phyloP scores from a whole-genome alignment of 1,140 invertebrate genomes.

The Epicauta chinensis region DNA sequence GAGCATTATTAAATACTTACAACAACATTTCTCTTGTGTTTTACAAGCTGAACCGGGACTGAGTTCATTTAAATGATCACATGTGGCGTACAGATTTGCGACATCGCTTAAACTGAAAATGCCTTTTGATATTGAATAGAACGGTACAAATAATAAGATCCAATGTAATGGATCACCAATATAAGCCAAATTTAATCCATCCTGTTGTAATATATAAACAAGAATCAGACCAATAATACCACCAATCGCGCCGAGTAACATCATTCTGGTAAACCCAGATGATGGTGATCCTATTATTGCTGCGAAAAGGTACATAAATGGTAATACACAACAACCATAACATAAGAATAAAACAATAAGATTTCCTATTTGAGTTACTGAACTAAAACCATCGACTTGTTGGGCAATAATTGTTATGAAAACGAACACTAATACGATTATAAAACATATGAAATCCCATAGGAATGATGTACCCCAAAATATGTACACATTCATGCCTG shows the following conservation, averaged over 20 bases:
- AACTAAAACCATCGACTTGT: slow-evolving; percentile 50
- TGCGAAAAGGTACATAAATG: slow-evolving; percentile 56
- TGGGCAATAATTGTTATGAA: slow-evolving; percentile 50
- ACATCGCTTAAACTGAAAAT: slow-evolving; percentile 24
- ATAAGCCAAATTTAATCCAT: slow-evolving; percentile 49
- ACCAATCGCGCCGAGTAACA: slow-evolving; percentile 60
- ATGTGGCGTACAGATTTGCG: slow-evolving; percentile 20
- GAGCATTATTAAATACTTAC: neutral
- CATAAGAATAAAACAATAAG: slow-evolving; percentile 34
- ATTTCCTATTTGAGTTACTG: slow-evolving; percentile 33
- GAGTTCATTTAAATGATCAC: slow-evolving; percentile 11
- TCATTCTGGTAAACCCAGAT: slow-evolving; percentile 64
- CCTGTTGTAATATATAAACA: slow-evolving; percentile 58
- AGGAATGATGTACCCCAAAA: slow-evolving; percentile 66
- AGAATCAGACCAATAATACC: slow-evolving; percentile 55
- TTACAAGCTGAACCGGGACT: neutral
- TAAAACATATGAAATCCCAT: slow-evolving; percentile 66
- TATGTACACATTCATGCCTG: slow-evolving; percentile 63
- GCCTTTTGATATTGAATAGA: slow-evolving; percentile 57
- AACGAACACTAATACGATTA: slow-evolving; percentile 48
- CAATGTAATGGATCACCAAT: slow-evolving; percentile 56
- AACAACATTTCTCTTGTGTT: slow-evolving; percentile 5
- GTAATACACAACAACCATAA: slow-evolving; percentile 46
- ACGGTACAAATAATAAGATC: slow-evolving; percentile 62
- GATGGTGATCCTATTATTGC: slow-evolving; percentile 58